Base-by-base conservation (phyloP, 1,140 invertebrate genomes). In the Portunus trituberculatus region DNA sequence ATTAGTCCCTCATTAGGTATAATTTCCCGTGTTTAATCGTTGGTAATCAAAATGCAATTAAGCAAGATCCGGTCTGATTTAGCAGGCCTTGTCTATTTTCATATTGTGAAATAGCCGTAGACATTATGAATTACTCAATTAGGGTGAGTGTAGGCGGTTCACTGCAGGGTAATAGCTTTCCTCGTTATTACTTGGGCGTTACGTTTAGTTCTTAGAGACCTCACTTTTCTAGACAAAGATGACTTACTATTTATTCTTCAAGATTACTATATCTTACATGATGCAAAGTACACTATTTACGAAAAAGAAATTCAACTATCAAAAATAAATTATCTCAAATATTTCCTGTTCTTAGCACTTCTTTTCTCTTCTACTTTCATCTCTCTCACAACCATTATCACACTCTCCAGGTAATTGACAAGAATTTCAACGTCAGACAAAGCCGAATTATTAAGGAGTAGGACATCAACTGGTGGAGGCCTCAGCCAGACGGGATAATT, bases 41-140 rank as follows among this genome's bases (percentile, higher is more conserved):
- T 88, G 93, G 93, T 94, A 94, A 94, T 94, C 89, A 94, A 94
- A 94, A 94, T 59, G 93, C 48, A 94, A 94, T 94, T 94, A 94
- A 91, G 93, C 76, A 91, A 94, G 93, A 94, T 91, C 93, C 93
- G 93, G 88, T 82, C 89, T 83, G 93, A 84, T 94, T 90, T 84
- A 94, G 67, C 59, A 48, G 93, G 88, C 67, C 31, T 83, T 91
- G 93, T 94, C 93, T 59, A 94, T 94, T 94, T 94, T 90, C 93
- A 90, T 94, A 94, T 83, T 82, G 93, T 67, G 88, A 82, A 94
- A 94, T 91, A 94, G 91, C 31, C 93, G 89, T 86, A 90, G 83
- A 94, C 39, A 91, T 46, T 82, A 31, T 82, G 93, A 91, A 94
- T 94, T 91, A 28, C 93, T 94, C 67, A 94, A 94, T 94, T 94